Evolutionary conservation across 2,888 invertebrate species (phyloP).

Genomic region (Lithophane ornitopus): DNA sequence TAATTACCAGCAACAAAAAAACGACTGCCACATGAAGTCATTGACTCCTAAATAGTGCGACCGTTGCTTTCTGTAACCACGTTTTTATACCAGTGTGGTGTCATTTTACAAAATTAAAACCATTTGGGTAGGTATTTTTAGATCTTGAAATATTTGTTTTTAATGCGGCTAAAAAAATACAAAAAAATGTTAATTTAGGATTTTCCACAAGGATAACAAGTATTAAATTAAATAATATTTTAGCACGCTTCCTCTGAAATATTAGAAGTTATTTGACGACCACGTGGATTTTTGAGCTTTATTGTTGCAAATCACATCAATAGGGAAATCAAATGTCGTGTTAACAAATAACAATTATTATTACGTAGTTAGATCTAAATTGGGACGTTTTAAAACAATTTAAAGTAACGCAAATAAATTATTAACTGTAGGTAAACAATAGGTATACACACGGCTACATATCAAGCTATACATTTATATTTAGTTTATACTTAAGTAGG

Average conservation of each 20-base stretch:
- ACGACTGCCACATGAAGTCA: conserved; percentile 69
- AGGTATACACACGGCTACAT: background rate
- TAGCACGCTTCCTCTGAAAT: background rate
- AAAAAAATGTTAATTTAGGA: background rate
- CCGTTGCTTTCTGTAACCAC: conserved; percentile 73
- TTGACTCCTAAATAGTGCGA: conserved; percentile 79
- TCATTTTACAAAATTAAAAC: conserved; percentile 43
- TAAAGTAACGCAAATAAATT: background rate
- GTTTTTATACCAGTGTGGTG: conserved; percentile 53
- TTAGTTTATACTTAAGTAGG: no score
- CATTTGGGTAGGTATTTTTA: conserved; percentile 8
- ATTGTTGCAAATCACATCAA: background rate
- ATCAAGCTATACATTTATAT: no score
- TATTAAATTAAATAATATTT: background rate
- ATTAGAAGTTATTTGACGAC: background rate
- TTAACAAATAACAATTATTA: conserved; percentile 5
- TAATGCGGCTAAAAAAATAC: background rate
- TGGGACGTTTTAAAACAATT: background rate
- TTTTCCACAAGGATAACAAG: conserved; percentile 16
- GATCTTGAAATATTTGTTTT: conserved; percentile 7
- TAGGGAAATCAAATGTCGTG: conserved; percentile 7
- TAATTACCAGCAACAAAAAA: conserved; percentile 47
- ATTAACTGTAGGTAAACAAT: conserved; percentile 1
- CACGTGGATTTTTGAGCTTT: conserved; percentile 15
- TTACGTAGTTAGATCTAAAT: background rate